Evolutionary conservation across 2,113 vertebrate genomes (phyloP), one percentile per base, ranked within the genome.

Genomic region (Lepidothrix coronata): DNA sequence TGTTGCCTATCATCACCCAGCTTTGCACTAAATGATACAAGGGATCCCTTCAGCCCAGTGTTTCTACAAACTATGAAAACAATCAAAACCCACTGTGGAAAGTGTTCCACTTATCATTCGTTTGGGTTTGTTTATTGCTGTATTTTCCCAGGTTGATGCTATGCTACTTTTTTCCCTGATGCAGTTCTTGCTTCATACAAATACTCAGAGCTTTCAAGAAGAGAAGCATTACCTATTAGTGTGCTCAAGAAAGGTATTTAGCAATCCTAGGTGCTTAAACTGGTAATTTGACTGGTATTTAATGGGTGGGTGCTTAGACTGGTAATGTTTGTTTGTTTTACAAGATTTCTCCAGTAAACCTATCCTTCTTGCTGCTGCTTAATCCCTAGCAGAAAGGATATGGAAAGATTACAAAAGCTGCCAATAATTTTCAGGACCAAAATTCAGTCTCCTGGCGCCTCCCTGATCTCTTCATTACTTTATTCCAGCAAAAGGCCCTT

Each of bases 401-500:
- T 21, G 83, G 87, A 51, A 78, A 96, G 76, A 93, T 95, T 94
- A 87, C 57, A 81, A 76, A 95, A 85, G 72, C 82, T 95, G 88
- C 89, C 94, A 90, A 87, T 94, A 95, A 92, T 93, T 96, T 92
- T 91, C 88, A 80, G 70, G 91, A 95, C 65, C 79, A 81, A 88
- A 94, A 88, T 86, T 96, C 72, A 84, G 96, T 95, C 95, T 96
- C 93, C 57, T 90, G 94, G 73, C 82, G 95, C 88, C 62, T 96
- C 82, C 91, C 88, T 91, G 96, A 95, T 97, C 84, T 93, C 94
- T 97, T 96, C 96, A 95, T 97, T 97, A 76, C 93, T 96, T 95
- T 95, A 86, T 96, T 93, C 73, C 66, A 78, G 76, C 80, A 85
- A 93, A 97, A 96, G 75, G 85, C 91, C 92, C 85, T 96, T 96